A percentile compares a stretch with the other conserved stretches of the same genome.
phyloP scores from a whole-genome alignment of 2,797 vertebrate species.

The Coccyzus lansbergi region DNA sequence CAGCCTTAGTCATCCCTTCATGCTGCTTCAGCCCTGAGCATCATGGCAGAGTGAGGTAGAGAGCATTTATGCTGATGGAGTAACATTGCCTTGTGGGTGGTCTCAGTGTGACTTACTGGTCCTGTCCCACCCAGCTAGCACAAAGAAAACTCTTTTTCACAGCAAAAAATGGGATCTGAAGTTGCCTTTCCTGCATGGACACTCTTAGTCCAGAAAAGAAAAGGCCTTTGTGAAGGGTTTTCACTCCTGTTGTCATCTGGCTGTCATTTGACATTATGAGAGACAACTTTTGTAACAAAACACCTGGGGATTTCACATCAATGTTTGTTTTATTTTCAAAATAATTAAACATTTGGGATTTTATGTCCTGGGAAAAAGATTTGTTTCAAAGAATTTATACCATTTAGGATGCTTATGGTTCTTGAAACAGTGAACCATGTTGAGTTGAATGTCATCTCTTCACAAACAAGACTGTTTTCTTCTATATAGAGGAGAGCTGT shows the following conservation, averaged over 20 bases:
- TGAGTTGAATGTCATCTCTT: not conserved
- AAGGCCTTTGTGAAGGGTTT: not conserved
- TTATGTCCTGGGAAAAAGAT: not conserved
- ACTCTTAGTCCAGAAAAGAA: not conserved
- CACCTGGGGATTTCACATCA: not conserved
- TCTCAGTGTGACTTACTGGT: not conserved
- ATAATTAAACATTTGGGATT: not conserved
- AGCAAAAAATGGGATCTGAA: not conserved
- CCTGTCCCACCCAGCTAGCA: not conserved
- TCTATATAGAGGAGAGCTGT: not conserved
- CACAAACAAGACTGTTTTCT: not conserved
- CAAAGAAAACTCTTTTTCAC: not conserved
- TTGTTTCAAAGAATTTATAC: not conserved
- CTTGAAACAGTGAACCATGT: not conserved
- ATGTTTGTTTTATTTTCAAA: not conserved
- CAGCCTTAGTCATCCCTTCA: not conserved
- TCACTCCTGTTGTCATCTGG: not conserved
- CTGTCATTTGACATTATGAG: not conserved
- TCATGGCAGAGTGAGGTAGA: rapidly evolving
- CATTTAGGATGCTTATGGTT: not conserved
- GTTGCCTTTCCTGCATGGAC: not conserved
- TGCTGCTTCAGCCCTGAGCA: not conserved
- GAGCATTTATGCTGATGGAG: not conserved
- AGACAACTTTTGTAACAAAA: not conserved
- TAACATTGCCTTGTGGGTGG: rapidly evolving